Conservation (phyloP, 2,113 vertebrate genomes). For the Struthio camelus region DNA sequence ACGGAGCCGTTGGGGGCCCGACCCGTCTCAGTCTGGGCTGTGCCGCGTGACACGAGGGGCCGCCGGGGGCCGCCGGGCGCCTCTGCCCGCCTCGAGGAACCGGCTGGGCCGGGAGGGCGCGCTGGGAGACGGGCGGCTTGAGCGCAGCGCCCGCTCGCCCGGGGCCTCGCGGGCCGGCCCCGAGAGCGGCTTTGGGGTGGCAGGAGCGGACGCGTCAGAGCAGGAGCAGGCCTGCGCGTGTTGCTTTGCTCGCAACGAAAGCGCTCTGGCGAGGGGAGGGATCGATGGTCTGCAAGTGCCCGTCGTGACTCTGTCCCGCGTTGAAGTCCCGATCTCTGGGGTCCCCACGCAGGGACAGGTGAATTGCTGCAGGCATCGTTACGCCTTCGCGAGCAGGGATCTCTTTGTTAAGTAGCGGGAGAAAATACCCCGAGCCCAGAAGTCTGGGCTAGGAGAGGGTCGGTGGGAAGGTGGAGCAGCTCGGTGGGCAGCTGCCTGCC, state of each 20-base stretch:
- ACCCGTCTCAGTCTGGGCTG: neutral
- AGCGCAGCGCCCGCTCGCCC: too few relatives aligned
- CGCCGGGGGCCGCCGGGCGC: neutral
- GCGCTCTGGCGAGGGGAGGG: neutral
- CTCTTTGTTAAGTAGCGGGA: neutral
- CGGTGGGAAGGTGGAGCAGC: neutral
- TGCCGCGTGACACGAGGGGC: neutral
- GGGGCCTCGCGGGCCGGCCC: too few relatives aligned
- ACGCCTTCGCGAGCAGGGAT: rapidly evolving
- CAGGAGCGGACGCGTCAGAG: neutral
- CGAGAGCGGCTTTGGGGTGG: neutral
- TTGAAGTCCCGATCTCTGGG: rapidly evolving
- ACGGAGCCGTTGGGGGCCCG: neutral
- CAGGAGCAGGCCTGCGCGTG: neutral
- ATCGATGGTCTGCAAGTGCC: neutral
- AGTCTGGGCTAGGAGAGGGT: neutral
- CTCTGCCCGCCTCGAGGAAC: neutral
- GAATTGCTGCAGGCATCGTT: too few relatives aligned
- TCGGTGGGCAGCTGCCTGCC: neutral
- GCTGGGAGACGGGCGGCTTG: too few relatives aligned
- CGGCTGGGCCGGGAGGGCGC: too few relatives aligned
- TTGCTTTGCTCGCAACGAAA: neutral
- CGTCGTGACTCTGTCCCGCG: rapidly evolving
- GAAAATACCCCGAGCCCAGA: neutral
- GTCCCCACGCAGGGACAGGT: neutral